Base-by-base conservation (phyloP, 2,797 vertebrate genomes). In the Anabas testudineus region DNA sequence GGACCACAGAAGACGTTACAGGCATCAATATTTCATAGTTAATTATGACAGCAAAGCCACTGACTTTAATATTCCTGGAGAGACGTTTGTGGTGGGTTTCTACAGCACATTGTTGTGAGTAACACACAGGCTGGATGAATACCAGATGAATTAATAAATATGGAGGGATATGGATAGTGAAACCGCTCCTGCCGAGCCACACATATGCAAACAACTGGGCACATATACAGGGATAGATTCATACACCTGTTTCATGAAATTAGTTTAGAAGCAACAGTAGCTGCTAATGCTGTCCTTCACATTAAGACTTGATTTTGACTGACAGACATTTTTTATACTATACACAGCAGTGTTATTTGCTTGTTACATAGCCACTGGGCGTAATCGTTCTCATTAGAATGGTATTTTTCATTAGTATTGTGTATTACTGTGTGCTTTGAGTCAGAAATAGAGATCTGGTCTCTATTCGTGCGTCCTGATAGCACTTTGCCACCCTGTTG, bases 21-120 rank as follows among this genome's bases (percentile, higher is more conserved):
- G 43, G 48, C 90, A 93, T 94, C 84, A 92, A 94, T 94, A 93
- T 94, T 94, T 94, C 62, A 94, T 87, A 81, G 84, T 84, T 93
- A 91, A 93, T 94, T 93, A 94, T 90, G 86, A 89, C 81, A 80
- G 82, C 78, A 80, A 85, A 86, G 88, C 87, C 85, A 71, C 54
- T 76, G 85, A 79, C 81, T 91, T 91, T 88, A 88, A 91, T 92
- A 91, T 88, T 88, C 79, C 70, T 65, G 75, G 72, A 83, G 78
- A 87, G 22, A 43, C 10, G 10, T 67, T 65, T 68, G 82, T 74
- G 52, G 64, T 24, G 21, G 41, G 67, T 68, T 75, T 79, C 60
- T 60, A 21, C 16, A 49, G 54, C 63, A 66, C 63, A 52, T 74
- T 86, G 81, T 87, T 82, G 71, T 79, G 75, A 48, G 56, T 77